Evolutionary conservation across 1,140 invertebrate genomes (phyloP).

Genomic region (Gonatopus flavifemur): DNA sequence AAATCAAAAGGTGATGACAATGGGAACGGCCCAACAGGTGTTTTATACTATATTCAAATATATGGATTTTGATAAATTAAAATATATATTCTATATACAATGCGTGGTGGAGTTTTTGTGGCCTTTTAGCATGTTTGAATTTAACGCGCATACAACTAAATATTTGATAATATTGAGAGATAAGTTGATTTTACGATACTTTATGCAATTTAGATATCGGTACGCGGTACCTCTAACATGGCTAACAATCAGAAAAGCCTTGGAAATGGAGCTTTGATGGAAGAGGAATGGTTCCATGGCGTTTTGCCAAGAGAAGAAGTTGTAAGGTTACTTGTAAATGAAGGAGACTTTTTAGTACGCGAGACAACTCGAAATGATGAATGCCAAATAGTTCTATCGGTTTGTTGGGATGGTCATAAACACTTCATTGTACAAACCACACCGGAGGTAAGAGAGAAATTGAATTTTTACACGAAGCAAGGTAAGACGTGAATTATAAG

Average conservation of each 20-base stretch:
- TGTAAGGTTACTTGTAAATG: slow-evolving; percentile 80
- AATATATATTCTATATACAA: too few relatives aligned
- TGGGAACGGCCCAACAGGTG: too few relatives aligned
- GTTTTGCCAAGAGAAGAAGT: slow-evolving; percentile 95
- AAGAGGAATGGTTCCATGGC: slow-evolving; percentile 98
- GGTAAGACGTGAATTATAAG: not conserved
- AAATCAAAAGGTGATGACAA: too few relatives aligned
- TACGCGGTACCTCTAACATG: slow-evolving; percentile 41
- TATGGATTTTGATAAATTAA: too few relatives aligned
- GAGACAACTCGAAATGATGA: slow-evolving; percentile 93
- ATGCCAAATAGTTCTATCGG: slow-evolving; percentile 90
- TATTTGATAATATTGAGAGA: slow-evolving; percentile 1
- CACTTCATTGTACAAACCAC: slow-evolving; percentile 98
- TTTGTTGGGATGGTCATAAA: slow-evolving; percentile 93
- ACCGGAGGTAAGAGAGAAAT: slow-evolving; percentile 66
- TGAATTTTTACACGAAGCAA: not conserved
- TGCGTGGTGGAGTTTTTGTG: not conserved
- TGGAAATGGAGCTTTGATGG: slow-evolving; percentile 62
- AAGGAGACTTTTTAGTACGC: slow-evolving; percentile 93
- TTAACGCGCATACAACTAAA: too few relatives aligned
- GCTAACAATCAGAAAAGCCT: slow-evolving; percentile 46
- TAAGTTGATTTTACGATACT: slow-evolving; percentile 3
- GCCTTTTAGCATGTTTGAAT: too few relatives aligned
- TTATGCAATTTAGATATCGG: slow-evolving; percentile 36
- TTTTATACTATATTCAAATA: too few relatives aligned